A percentile compares a stretch with the other conserved stretches of the same genome.
These are phyloP conservation scores for Phrynosoma platyrhinos DNA, from an alignment of 2,113 vertebrate genomes.

Conservation along the genomic window DNA sequence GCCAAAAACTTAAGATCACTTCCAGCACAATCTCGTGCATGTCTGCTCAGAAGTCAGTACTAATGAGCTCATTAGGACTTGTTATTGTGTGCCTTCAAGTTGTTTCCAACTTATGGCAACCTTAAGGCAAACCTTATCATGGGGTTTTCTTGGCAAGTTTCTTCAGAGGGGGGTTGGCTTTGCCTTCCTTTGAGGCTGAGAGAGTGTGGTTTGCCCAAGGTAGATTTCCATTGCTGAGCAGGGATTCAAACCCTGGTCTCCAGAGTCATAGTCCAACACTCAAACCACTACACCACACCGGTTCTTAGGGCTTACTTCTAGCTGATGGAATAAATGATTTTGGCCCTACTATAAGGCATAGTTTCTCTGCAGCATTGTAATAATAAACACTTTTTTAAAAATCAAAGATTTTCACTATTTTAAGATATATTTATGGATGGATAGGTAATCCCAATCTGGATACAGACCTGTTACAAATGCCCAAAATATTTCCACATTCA, in stretches of 20 bases:
- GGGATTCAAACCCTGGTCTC: too few relatives aligned
- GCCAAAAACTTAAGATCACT: not conserved
- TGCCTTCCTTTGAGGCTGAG: too few relatives aligned
- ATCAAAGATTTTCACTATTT: not conserved
- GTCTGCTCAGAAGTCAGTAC: not conserved
- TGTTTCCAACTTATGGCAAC: too few relatives aligned
- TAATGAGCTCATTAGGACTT: too few relatives aligned
- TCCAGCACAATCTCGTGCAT: not conserved
- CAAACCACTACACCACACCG: not conserved
- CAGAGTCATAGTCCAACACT: too few relatives aligned
- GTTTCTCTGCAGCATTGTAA: not conserved
- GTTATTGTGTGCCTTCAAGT: too few relatives aligned
- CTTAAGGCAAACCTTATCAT: too few relatives aligned
- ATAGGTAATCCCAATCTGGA: not conserved
- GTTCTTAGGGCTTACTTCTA: not conserved
- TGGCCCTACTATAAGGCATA: not conserved
- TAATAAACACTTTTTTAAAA: not conserved
- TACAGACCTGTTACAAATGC: not conserved
- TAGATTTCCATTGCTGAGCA: too few relatives aligned
- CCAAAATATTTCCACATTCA: not conserved
- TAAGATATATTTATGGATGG: not conserved
- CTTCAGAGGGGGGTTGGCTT: too few relatives aligned
- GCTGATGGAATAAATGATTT: not conserved
- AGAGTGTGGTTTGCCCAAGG: too few relatives aligned
- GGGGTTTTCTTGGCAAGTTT: too few relatives aligned